phyloP scores from a whole-genome alignment of 2,113 vertebrate species.

The Dinomys branickii region DNA sequence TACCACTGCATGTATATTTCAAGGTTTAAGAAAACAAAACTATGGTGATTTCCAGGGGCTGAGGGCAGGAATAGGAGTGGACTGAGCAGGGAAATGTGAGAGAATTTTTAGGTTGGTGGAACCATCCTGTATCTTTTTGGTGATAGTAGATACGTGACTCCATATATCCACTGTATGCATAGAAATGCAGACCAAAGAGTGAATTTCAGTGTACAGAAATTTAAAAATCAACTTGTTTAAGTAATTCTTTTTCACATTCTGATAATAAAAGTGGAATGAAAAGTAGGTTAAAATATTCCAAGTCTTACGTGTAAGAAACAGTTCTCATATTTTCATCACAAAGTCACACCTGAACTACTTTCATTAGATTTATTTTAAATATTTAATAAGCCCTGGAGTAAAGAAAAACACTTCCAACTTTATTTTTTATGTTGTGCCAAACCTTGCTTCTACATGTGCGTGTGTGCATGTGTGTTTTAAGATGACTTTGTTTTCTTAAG shows the following conservation, averaged over 20 bases:
- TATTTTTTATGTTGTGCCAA: constrained; percentile 80
- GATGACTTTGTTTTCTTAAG: constrained; percentile 80
- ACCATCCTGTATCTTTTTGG: background rate
- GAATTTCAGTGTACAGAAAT: background rate
- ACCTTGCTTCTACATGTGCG: constrained; percentile 36
- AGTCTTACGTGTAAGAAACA: constrained; percentile 78
- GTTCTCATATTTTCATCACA: constrained; percentile 66
- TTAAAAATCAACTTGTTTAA: background rate
- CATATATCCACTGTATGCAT: background rate
- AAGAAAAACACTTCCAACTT: constrained; percentile 82
- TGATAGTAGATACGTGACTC: background rate
- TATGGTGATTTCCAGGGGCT: background rate
- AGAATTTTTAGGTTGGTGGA: too few species aligned
- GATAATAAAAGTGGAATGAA: background rate
- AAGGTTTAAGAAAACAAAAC: background rate
- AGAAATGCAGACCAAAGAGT: background rate
- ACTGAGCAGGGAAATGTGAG: background rate
- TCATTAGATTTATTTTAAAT: constrained; percentile 80
- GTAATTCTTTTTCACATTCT: background rate
- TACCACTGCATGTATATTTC: background rate
- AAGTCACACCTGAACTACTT: constrained; percentile 84
- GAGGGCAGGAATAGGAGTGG: background rate
- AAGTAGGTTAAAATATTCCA: constrained; percentile 64
- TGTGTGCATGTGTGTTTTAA: constrained; percentile 67
- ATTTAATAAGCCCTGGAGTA: constrained; percentile 81